Percentiles rank a stretch among this genome's conserved stretches.
phyloP scores from a whole-genome alignment of 2,113 vertebrate genomes.

The Dicaeum eximium region DNA sequence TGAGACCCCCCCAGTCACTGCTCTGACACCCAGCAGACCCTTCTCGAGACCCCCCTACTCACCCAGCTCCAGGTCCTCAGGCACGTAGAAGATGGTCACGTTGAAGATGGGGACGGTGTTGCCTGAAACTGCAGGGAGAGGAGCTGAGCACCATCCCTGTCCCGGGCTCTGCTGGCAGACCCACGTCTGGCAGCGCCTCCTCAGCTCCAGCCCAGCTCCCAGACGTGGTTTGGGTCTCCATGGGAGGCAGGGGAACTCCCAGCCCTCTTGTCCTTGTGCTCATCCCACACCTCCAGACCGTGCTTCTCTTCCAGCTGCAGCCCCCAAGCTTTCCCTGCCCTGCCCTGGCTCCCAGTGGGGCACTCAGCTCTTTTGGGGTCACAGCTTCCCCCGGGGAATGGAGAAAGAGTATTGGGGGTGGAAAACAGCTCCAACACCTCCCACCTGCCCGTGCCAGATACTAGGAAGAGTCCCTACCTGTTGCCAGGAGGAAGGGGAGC shows the following conservation, averaged over 20 bases:
- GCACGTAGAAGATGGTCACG: not conserved
- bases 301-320: not conserved
- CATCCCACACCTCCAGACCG: not conserved
- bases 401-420: accelerated
- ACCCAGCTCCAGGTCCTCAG: constrained; percentile 27
- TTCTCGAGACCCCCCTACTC: not conserved
- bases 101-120: constrained; percentile 28
- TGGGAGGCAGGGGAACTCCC: not conserved
- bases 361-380: not conserved
- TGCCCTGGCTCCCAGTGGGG: not conserved
- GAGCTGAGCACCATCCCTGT: not conserved
- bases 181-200: accelerated
- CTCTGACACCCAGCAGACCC: not conserved
- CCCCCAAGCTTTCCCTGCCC: not conserved
- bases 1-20: accelerated
- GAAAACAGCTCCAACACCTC: not conserved
- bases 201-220: not conserved
- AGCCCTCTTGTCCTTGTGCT: not conserved
- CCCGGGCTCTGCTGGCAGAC: not conserved
- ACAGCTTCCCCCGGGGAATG: not conserved
- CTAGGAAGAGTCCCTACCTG: not conserved
- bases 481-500: constrained; percentile 12
- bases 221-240: not conserved
- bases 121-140: constrained; percentile 17
- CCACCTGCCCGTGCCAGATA: accelerated